These are phyloP conservation scores for Campoplex capitator DNA, from an alignment of 2,888 invertebrate species.

Conservation along the genomic window DNA sequence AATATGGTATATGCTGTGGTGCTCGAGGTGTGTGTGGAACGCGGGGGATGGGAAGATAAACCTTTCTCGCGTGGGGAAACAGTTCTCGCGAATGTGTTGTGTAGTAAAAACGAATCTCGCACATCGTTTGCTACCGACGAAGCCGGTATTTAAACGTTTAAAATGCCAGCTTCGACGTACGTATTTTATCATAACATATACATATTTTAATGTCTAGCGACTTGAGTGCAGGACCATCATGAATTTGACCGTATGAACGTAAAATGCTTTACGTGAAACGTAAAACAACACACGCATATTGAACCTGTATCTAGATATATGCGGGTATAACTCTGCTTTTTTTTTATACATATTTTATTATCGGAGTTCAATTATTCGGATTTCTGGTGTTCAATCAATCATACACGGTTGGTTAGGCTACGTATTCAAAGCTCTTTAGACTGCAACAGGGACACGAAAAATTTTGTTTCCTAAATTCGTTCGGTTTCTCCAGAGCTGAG, in stretches of 20 bases:
- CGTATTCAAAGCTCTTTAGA: neutral
- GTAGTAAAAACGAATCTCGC: conserved; percentile 40
- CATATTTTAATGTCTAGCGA: neutral
- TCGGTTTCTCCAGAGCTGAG: neutral
- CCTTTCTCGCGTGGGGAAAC: conserved; percentile 63
- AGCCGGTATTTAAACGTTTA: conserved; percentile 22
- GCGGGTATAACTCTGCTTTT: neutral
- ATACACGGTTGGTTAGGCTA: neutral
- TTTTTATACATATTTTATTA: neutral
- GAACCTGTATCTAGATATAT: neutral
- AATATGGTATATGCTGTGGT: conserved; percentile 78
- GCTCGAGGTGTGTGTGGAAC: conserved; percentile 81
- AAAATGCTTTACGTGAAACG: neutral
- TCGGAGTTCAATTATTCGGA: neutral
- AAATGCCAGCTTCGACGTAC: conserved; percentile 1
- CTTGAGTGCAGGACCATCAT: neutral
- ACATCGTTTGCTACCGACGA: conserved; percentile 28
- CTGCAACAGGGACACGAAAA: neutral
- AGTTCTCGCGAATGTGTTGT: conserved; percentile 55
- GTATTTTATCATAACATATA: no score
- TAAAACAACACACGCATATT: neutral
- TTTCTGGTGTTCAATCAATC: neutral
- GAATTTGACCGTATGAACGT: neutral
- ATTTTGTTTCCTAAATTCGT: neutral
- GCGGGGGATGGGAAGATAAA: conserved; percentile 70